phyloP scores from a whole-genome alignment of 2,113 vertebrate genomes.

The Callospermophilus lateralis region DNA sequence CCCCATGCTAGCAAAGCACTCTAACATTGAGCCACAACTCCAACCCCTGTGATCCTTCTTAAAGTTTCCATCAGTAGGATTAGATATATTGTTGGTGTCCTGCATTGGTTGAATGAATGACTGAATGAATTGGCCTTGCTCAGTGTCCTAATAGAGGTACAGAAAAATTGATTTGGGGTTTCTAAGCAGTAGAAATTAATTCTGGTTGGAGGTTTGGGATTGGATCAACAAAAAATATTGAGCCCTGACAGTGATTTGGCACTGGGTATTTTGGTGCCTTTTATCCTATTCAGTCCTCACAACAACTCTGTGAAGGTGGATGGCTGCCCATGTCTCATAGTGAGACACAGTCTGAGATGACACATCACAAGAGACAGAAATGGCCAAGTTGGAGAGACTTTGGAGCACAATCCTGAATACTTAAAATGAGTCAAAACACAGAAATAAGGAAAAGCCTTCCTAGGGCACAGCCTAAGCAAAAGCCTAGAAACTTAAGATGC shows the following conservation, averaged over 20 bases:
- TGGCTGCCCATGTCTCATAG: constrained; percentile 11
- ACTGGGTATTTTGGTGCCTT: constrained; percentile 49
- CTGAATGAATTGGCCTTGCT: constrained; percentile 23
- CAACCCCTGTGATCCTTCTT: background rate
- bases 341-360: constrained; percentile 54
- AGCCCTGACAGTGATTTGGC: background rate
- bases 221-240: constrained; percentile 33
- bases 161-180: constrained; percentile 51
- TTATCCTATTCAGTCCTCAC: constrained; percentile 36
- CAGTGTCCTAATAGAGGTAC: constrained; percentile 4
- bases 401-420: background rate
- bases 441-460: constrained; percentile 21
- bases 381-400: constrained; percentile 48
- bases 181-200: constrained; percentile 59
- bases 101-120: constrained; percentile 18
- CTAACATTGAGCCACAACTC: too few species aligned
- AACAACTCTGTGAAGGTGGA: background rate
- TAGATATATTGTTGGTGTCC: constrained; percentile 12
- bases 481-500: constrained; percentile 34
- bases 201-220: constrained; percentile 51
- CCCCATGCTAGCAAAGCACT: too few species aligned
- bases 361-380: constrained; percentile 52
- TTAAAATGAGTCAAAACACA: constrained; percentile 61
- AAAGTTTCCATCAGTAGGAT: background rate
- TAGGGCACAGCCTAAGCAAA: background rate